Conservation (phyloP, 2,113 vertebrate species). For the Ibidorhyncha struthersii region DNA sequence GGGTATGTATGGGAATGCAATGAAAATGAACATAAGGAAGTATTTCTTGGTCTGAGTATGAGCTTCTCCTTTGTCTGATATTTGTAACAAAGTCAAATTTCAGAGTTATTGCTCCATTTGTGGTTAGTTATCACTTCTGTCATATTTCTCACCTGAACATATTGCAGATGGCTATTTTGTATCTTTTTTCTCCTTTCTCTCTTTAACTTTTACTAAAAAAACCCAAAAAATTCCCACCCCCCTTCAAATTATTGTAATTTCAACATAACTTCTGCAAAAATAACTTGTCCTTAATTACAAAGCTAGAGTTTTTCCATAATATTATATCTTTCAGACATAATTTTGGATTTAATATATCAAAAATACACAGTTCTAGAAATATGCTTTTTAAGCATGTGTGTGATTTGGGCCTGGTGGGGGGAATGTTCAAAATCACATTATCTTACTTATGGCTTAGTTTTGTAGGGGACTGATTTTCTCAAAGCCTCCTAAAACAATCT, state of each 20-base stretch:
- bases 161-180: background rate
- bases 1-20: background rate
- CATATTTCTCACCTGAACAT: background rate
- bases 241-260: background rate
- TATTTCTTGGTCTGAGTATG: background rate
- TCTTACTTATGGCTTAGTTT: background rate
- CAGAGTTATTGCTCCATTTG: background rate
- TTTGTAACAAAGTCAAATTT: background rate
- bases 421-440: background rate
- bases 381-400: background rate
- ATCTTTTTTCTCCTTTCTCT: background rate
- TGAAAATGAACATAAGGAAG: background rate
- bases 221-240: accelerated
- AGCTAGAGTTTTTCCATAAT: background rate
- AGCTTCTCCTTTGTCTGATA: background rate
- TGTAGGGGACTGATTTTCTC: background rate
- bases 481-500: background rate
- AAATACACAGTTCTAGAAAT: background rate
- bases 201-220: background rate
- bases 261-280: background rate
- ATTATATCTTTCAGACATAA: background rate
- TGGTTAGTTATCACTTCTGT: background rate
- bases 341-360: background rate
- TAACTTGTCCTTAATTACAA: background rate
- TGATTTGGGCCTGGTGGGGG: background rate